Percentiles rank a stretch among this genome's conserved stretches.
Evolutionary conservation across 2,797 vertebrate genomes (phyloP).

Genomic region (Sebastolobus altivelis): DNA sequence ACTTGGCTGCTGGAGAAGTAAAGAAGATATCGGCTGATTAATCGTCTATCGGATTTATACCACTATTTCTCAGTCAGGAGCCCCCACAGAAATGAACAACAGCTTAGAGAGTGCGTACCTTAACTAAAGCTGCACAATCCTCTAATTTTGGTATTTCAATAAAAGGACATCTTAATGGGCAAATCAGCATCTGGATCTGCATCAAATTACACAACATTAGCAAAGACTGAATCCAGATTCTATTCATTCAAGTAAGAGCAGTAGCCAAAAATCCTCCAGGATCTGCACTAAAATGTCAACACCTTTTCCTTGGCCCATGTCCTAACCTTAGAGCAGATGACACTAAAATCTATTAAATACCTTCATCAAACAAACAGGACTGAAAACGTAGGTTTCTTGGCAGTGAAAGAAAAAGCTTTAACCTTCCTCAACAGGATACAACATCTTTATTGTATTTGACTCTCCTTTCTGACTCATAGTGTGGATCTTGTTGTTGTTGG

Average conservation of each 20-base stretch:
- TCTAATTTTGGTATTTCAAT: neutral
- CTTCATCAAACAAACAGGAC: constrained; percentile 1
- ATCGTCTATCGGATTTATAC: too few relatives aligned
- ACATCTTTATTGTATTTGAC: constrained; percentile 11
- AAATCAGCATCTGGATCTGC: neutral
- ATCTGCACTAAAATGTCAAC: neutral
- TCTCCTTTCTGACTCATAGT: constrained; percentile 15
- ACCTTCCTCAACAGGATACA: constrained; percentile 3
- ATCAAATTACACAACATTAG: neutral
- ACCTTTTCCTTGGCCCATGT: neutral
- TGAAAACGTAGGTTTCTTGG: neutral
- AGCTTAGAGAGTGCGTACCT: too few relatives aligned
- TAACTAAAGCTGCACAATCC: too few relatives aligned
- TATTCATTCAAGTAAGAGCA: neutral
- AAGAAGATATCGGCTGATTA: too few relatives aligned
- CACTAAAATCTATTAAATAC: constrained; percentile 10
- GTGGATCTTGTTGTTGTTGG: constrained; percentile 2
- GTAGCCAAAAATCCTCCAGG: neutral
- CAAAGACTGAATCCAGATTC: neutral
- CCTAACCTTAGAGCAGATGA: constrained; percentile 8
- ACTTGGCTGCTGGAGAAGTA: too few relatives aligned
- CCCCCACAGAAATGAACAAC: too few relatives aligned
- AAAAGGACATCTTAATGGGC: neutral
- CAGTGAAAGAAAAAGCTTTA: constrained; percentile 22
- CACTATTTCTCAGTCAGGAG: too few relatives aligned